A percentile compares a stretch with the other conserved stretches of the same genome.
phyloP scores from a whole-genome alignment of 2,113 vertebrate genomes.

The Damaliscus lunatus region DNA sequence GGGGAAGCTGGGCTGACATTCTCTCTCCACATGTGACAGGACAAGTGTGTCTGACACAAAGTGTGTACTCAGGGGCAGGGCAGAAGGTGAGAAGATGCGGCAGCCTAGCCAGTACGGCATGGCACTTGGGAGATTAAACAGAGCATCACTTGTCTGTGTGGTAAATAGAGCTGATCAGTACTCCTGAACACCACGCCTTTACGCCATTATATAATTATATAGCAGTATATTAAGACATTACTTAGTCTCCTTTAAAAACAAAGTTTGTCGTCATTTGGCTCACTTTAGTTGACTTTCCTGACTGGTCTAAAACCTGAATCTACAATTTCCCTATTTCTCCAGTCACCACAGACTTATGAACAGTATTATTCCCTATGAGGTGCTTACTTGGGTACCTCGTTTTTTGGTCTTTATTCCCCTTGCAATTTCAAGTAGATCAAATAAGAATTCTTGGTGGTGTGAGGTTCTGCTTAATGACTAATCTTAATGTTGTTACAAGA shows the following conservation, averaged over 20 bases:
- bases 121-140: background rate
- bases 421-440: background rate
- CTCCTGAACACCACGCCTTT: background rate
- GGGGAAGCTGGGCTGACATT: fast-evolving
- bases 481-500: background rate
- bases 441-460: background rate
- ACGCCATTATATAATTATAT: background rate
- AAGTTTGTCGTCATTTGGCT: background rate
- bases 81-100: background rate
- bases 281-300: background rate
- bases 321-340: background rate
- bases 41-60: background rate
- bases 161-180: background rate
- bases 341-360: background rate
- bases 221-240: background rate
- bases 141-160: background rate
- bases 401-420: background rate
- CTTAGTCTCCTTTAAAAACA: background rate
- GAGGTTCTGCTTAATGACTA: background rate
- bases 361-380: background rate
- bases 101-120: fast-evolving
- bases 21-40: fast-evolving
- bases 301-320: background rate
- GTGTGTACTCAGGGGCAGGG: background rate
- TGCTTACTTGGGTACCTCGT: background rate